These are phyloP conservation scores for Sorex fumeus DNA, from an alignment of 2,113 vertebrate genomes.

Conservation along the genomic window DNA sequence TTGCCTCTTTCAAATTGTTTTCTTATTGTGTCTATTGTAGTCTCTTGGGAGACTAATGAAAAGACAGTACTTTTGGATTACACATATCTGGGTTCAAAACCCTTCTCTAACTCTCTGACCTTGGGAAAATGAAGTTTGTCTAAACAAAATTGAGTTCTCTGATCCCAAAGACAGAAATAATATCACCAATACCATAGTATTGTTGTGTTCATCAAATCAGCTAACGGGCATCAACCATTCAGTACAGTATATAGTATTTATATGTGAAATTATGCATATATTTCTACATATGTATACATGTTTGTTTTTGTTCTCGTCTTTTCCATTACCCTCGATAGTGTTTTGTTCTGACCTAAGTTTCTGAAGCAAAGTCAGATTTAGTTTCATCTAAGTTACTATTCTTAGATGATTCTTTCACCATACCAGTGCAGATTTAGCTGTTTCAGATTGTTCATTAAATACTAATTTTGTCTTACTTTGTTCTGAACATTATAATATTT, in stretches of 20 bases:
- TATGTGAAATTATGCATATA: not conserved
- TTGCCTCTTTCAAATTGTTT: constrained; percentile 63
- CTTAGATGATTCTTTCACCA: not conserved
- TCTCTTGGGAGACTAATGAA: constrained; percentile 51
- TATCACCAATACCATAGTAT: not conserved
- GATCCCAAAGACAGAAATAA: constrained; percentile 14
- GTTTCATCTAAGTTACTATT: not conserved
- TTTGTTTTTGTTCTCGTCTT: not conserved
- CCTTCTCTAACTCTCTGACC: not conserved
- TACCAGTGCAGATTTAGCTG: not conserved
- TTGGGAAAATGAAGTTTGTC: not conserved
- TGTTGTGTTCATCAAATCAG: not conserved
- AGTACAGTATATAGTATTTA: not conserved
- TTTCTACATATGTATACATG: not conserved
- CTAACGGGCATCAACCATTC: not conserved
- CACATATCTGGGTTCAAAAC: constrained; percentile 38
- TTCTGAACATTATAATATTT: not conserved
- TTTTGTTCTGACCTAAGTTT: not conserved
- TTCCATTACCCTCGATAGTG: not conserved
- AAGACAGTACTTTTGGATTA: constrained; percentile 52
- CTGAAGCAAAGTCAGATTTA: constrained; percentile 44
- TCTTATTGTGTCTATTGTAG: constrained; percentile 57
- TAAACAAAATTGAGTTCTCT: not conserved
- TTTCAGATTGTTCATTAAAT: not conserved
- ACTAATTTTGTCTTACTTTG: not conserved